Percentiles rank a stretch among this genome's conserved stretches.
These are phyloP conservation scores for Cochlearius cochlearius DNA, from an alignment of 2,113 vertebrate species.

Conservation along the genomic window DNA sequence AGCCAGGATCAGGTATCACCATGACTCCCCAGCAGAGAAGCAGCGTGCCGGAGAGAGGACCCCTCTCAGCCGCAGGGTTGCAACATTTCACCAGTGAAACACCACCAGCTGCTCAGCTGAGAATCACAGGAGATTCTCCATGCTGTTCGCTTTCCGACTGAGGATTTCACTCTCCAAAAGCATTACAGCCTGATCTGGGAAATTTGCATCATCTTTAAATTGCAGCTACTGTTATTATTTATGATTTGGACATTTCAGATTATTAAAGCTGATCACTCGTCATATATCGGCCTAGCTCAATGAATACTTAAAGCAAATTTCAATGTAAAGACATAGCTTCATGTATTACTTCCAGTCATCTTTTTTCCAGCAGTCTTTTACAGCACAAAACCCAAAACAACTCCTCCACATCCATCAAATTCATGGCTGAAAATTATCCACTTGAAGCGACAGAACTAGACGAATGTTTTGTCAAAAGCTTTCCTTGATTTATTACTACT, in stretches of 20 bases:
- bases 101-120: not conserved
- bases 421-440: not conserved
- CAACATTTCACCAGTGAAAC: not conserved
- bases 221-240: not conserved
- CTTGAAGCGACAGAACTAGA: not conserved
- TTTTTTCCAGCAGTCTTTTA: not conserved
- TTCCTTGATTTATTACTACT: not conserved
- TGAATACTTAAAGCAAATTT: not conserved
- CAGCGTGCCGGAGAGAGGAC: not conserved
- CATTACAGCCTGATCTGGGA: not conserved
- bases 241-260: not conserved
- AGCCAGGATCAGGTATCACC: not conserved
- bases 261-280: not conserved
- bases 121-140: not conserved
- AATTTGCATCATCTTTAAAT: not conserved
- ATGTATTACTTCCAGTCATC: not conserved
- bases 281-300: not conserved
- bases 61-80: not conserved
- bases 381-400: not conserved
- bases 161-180: not conserved
- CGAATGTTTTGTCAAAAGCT: not conserved
- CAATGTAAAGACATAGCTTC: not conserved
- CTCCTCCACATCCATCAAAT: not conserved
- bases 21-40: fast-evolving
- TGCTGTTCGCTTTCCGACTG: fast-evolving